These are phyloP conservation scores for Abrostola tripartita DNA, from an alignment of 2,888 invertebrate genomes.

Conservation along the genomic window DNA sequence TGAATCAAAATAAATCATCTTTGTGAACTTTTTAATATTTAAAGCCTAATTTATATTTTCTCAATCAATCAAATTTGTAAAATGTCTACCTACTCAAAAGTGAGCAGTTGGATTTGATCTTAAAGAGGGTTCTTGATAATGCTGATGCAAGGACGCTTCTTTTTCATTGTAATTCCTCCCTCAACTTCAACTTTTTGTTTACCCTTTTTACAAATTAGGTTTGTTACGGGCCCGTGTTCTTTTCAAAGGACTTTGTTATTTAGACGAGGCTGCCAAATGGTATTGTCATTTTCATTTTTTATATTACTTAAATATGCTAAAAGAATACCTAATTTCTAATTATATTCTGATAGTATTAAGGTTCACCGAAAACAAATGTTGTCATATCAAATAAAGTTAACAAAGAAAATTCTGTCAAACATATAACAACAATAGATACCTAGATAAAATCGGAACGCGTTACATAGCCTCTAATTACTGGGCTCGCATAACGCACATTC, in stretches of 20 bases:
- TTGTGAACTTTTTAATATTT: neutral
- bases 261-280: constrained; percentile 27
- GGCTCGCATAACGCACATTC: constrained; percentile 37
- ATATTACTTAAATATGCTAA: neutral
- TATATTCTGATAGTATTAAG: neutral
- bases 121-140: constrained; percentile 12
- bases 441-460: constrained; percentile 34
- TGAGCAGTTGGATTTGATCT: constrained; percentile 25
- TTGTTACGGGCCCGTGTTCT: constrained; percentile 62
- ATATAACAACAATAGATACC: constrained; percentile 24
- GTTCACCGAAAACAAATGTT: too few species aligned
- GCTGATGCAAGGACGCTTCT: constrained; percentile 34
- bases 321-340: neutral
- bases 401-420: constrained; percentile 11
- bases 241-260: constrained; percentile 48
- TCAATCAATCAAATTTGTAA: constrained; percentile 2
- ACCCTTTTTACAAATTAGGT: constrained; percentile 79
- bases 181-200: constrained; percentile 66
- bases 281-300: constrained; percentile 35
- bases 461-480: constrained; percentile 48
- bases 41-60: neutral
- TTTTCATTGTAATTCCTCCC: constrained; percentile 66
- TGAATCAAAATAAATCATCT: too few species aligned
- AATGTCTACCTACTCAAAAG: constrained; percentile 19
- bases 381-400: constrained; percentile 3